phyloP scores from a whole-genome alignment of 2,113 vertebrate genomes.

The Anoplopoma fimbria region DNA sequence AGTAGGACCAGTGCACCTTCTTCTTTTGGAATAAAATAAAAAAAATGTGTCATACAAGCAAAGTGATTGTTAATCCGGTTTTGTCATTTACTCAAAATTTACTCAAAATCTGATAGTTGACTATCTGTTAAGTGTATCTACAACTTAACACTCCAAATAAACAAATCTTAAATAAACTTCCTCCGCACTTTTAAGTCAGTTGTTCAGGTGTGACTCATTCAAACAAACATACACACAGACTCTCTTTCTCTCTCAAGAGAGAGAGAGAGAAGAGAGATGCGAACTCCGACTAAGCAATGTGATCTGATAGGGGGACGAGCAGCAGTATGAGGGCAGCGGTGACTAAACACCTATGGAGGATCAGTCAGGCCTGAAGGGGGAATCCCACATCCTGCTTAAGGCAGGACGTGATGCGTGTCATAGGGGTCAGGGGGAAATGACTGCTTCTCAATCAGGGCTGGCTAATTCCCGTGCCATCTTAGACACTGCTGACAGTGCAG shows the following conservation, averaged over 20 bases:
- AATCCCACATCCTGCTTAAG: slow-evolving; percentile 64
- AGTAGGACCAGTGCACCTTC: neutral
- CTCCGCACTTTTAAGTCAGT: slow-evolving; percentile 27
- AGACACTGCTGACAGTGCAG: neutral
- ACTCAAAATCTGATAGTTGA: neutral
- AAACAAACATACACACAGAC: slow-evolving; percentile 37
- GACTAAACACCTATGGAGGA: slow-evolving; percentile 70
- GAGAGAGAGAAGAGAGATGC: slow-evolving; percentile 11
- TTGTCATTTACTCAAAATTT: slow-evolving; percentile 1
- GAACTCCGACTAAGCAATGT: slow-evolving; percentile 25
- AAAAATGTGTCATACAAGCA: neutral
- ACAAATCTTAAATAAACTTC: slow-evolving; percentile 74
- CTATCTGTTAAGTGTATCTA: slow-evolving; percentile 35
- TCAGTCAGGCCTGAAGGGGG: slow-evolving; percentile 53
- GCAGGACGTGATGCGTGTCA: slow-evolving; percentile 62
- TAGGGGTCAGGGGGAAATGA: slow-evolving; percentile 42
- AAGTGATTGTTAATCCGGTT: neutral
- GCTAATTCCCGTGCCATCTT: slow-evolving; percentile 29
- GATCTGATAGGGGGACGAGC: slow-evolving; percentile 50
- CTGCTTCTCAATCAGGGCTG: slow-evolving; percentile 20
- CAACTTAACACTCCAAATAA: neutral
- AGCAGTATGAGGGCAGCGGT: slow-evolving; percentile 45
- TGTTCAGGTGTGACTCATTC: slow-evolving; percentile 33
- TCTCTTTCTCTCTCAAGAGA: slow-evolving; percentile 22
- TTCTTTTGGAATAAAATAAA: neutral